A percentile compares a stretch with the other conserved stretches of the same genome.
These are phyloP conservation scores for Norana najaformis DNA, from an alignment of 2,888 invertebrate species.

Conservation along the genomic window DNA sequence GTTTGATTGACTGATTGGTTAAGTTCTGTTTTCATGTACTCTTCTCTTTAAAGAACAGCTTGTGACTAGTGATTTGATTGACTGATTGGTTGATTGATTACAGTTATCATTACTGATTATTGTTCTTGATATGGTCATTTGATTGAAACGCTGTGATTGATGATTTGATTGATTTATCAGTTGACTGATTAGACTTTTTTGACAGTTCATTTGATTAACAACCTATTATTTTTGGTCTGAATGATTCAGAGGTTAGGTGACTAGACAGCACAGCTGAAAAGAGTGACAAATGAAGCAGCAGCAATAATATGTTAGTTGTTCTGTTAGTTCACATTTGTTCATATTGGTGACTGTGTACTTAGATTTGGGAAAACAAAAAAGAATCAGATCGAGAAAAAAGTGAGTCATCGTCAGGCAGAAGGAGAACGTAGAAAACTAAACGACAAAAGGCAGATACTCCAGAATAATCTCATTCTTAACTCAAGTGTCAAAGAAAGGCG, in stretches of 20 bases:
- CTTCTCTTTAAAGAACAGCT: too few relatives aligned
- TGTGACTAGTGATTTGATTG: background rate
- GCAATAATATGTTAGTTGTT: background rate
- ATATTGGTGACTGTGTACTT: background rate
- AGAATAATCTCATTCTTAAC: background rate
- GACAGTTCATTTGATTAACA: background rate
- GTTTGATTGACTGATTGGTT: background rate
- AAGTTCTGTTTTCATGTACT: too few relatives aligned
- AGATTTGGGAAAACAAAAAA: constrained; percentile 5
- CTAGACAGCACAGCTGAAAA: background rate
- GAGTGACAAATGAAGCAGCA: background rate
- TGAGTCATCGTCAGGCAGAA: background rate
- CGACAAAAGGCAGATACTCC: background rate
- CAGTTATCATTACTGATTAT: too few relatives aligned
- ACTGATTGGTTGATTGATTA: background rate
- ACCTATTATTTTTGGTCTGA: background rate
- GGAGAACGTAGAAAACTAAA: background rate
- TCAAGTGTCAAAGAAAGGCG: background rate
- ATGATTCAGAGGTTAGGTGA: background rate
- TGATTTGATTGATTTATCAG: too few relatives aligned
- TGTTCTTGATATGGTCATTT: background rate
- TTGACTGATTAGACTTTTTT: too few relatives aligned
- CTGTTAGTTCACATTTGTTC: background rate
- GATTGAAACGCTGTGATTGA: too few relatives aligned
- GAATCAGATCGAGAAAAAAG: background rate